phyloP scores from a whole-genome alignment of 2,888 invertebrate species.

The Andrena dorsata region DNA sequence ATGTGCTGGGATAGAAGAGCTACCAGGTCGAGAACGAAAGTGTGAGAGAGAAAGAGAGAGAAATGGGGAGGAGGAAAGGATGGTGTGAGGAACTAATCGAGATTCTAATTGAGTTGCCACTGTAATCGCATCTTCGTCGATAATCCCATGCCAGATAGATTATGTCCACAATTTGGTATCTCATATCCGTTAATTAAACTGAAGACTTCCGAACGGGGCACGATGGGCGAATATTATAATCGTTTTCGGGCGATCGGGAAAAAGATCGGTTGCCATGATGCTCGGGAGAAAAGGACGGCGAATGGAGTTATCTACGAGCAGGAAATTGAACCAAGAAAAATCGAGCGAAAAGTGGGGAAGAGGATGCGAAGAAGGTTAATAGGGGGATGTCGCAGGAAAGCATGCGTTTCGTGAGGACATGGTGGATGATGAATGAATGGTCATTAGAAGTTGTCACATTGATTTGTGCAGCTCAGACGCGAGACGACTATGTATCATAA shows the following conservation, averaged over 20 bases:
- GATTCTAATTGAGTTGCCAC: slow-evolving; percentile 67
- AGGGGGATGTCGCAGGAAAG: slow-evolving; percentile 1
- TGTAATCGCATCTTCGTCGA: slow-evolving; percentile 62
- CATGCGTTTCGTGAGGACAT: neutral
- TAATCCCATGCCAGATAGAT: slow-evolving; percentile 61
- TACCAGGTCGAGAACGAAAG: slow-evolving; percentile 18
- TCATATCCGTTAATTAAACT: slow-evolving; percentile 66
- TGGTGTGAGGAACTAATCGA: slow-evolving; percentile 65
- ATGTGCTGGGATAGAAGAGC: slow-evolving; percentile 15
- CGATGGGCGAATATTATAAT: slow-evolving; percentile 35
- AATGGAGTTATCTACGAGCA: neutral
- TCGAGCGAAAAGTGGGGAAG: neutral
- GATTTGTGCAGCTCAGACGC: neutral
- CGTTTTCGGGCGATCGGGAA: slow-evolving; percentile 28
- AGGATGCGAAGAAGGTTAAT: neutral
- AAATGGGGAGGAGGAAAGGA: neutral
- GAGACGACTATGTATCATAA: neutral
- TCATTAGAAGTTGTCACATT: slow-evolving; percentile 5
- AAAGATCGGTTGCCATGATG: slow-evolving; percentile 7
- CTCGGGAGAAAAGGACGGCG: neutral
- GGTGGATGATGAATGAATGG: slow-evolving; percentile 15
- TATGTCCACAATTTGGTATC: slow-evolving; percentile 67
- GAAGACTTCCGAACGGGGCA: slow-evolving; percentile 56
- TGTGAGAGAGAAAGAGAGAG: neutral
- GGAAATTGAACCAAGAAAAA: slow-evolving; percentile 40